Base-by-base conservation (phyloP, 2,888 invertebrate species). In the Maniola hyperantus region DNA sequence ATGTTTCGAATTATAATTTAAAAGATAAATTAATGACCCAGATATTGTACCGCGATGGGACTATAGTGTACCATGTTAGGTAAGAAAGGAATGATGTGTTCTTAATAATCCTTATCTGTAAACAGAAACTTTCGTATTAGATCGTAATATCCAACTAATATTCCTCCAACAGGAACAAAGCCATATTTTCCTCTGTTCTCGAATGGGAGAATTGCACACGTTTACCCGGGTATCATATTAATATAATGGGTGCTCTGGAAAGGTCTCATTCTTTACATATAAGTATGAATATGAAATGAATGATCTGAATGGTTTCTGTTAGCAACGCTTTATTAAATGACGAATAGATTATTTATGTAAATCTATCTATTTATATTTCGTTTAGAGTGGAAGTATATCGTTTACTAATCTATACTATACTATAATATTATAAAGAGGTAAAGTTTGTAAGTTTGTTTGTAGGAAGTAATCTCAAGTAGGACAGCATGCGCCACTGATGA, bases 151-250 rank as follows among this genome's bases (percentile, higher is more conserved):
- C 42, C 42, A 26, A 42, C 50, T 69, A 58, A 65, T 53, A 53
- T 60, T 51, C 13, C 13, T 55, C 13, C 20, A 15, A 42, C 26
- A 61, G 34, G 60, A 61, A 62, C 61, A 48, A 61, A 66, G 50
- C 39, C 36, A 48, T 50, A 36, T 33, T 18, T 66, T 39, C 39
- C 50, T 60, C 33, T 57, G 15, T 48, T 53, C 44, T 42, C 39
- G 57, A 58, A 58, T 44, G n/a, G 26, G 46, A 34, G 34, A 46
- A 55, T 33, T 18, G 36, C 44, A 60, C 26, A 60, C 53, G 51
- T 54, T 34, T 33, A 11, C 50, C 51, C 60, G 42, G 11, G 15
- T n/a, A 39, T n/a, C 33, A 54, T 54, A 54, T 48, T n/a, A 54
- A 48, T 36, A 53, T 15, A 34, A n/a, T n/a, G 39, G 18, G 20